Evolutionary conservation across 2,113 vertebrate species (phyloP), one percentile per base, ranked within the genome.

Genomic region (Melanotaenia duboulayi): DNA sequence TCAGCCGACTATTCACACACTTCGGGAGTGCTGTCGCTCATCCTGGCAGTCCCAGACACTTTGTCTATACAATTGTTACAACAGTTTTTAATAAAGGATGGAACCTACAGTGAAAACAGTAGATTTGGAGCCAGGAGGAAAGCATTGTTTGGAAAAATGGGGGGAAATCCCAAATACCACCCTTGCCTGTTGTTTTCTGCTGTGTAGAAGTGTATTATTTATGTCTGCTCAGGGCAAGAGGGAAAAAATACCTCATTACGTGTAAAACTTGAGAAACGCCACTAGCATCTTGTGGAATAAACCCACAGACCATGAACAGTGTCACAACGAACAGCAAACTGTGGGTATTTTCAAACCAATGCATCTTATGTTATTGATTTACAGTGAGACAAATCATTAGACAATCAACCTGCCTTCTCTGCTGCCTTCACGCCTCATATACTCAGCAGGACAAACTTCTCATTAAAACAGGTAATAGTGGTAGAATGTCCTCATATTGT

Each of bases 291-390:
- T 13, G 37, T 11, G 42, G 61, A 76, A 78, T 51, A 25, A 73
- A 54, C 17, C 13, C 40, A 2, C 49, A 35, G 62, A 80, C n/a
- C 50, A 35, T 11, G 71, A 74, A 60, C 48, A 17, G 64, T 12
- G 56, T 71, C 52, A 5, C 37, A 71, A 54, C 17, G 20, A 79
- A 39, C 55, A 49, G 37, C 39, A 35, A 2, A 28, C 4, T 1
- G 13, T 64, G 28, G 52, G 24, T 48, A 11, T 48, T 66, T 55
- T 54, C 6, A 54, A 56, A 68, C 55, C 56, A 25, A 65, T 55
- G 46, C 16, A 56, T 79, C 69, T 65, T 67, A 14, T 57, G 74
- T 68, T 69, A 86, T 78, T 58, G 73, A 81, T 80, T 61, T 63
- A 51, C 69, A 75, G 71, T 73, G 40, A 65, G 51, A 50, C 39